Evolutionary conservation across 2,888 invertebrate species (phyloP).

Genomic region (Drosophila percnosoma): DNA sequence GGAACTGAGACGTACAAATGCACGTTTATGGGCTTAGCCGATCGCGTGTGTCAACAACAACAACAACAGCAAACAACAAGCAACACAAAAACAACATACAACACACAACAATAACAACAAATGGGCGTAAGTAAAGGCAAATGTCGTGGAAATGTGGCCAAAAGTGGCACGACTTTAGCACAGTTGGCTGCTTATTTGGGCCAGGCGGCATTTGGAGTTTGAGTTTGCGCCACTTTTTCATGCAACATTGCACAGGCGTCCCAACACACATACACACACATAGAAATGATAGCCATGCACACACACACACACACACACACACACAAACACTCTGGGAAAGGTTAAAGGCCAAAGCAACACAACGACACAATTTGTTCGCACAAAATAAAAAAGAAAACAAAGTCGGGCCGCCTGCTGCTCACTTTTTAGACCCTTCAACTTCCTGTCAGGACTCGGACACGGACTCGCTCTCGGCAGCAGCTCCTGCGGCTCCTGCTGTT

Average conservation of each 20-base stretch:
- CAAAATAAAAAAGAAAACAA: neutral
- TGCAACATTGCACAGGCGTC: constrained; percentile 76
- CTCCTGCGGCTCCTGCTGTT: constrained; percentile 23
- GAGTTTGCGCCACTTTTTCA: constrained; percentile 76
- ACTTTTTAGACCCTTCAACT: constrained; percentile 69
- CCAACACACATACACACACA: constrained; percentile 46
- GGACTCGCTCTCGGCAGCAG: constrained; percentile 16
- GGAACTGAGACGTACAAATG: constrained; percentile 34
- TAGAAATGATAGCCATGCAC: constrained; percentile 63
- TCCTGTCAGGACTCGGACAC: constrained; percentile 39
- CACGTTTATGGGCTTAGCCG: constrained; percentile 45
- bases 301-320: constrained; percentile 16
- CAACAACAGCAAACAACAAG: neutral
- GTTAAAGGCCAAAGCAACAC: constrained; percentile 73
- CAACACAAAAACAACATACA: constrained; percentile 3
- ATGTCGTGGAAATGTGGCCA: constrained; percentile 70
- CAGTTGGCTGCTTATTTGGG: constrained; percentile 67
- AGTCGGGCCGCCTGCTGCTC: constrained; percentile 48
- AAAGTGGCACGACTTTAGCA: constrained; percentile 67
- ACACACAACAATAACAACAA: constrained; percentile 39
- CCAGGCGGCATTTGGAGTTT: constrained; percentile 50
- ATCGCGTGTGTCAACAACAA: constrained; percentile 68
- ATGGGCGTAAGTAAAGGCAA: constrained; percentile 41
- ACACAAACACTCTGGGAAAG: constrained; percentile 49
- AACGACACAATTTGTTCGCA: constrained; percentile 68